Percentiles rank a stretch among this genome's conserved stretches.
Evolutionary conservation across 1,140 invertebrate genomes (phyloP).

Genomic region (Halesus radiatus): DNA sequence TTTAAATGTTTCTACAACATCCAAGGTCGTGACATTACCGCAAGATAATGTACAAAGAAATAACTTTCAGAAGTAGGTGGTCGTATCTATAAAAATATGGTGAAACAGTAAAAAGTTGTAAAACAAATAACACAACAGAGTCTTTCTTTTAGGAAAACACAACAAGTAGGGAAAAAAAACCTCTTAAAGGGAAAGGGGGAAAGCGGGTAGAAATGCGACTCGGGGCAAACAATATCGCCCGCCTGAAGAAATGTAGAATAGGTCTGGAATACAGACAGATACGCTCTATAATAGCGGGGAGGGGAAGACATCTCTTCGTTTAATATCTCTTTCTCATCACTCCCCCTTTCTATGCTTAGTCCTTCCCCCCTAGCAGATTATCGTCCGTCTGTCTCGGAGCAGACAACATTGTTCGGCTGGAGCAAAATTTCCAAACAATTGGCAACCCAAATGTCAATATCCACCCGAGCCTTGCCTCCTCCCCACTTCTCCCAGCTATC

Average conservation of each 20-base stretch:
- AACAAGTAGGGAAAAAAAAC: neutral
- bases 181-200: conserved; percentile 18
- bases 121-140: conserved; percentile 4
- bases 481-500: neutral
- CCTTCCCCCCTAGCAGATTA: conserved; percentile 36
- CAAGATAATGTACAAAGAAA: neutral
- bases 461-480: neutral
- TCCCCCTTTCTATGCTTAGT: conserved; percentile 4
- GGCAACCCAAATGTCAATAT: conserved; percentile 54
- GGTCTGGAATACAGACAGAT: conserved; percentile 34
- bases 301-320: conserved; percentile 19
- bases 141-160: conserved; percentile 3
- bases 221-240: conserved; percentile 33
- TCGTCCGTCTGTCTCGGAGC: conserved; percentile 32
- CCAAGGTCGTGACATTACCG: neutral
- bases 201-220: neutral
- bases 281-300: conserved; percentile 24
- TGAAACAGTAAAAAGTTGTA: neutral
- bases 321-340: conserved; percentile 27
- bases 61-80: neutral
- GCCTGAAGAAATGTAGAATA: conserved; percentile 10
- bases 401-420: conserved; percentile 40
- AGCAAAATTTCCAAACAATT: conserved; percentile 54
- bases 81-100: conserved; percentile 16
- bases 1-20: no score